These are phyloP conservation scores for Dipus sagitta DNA, from an alignment of 2,797 vertebrate species.

Conservation along the genomic window DNA sequence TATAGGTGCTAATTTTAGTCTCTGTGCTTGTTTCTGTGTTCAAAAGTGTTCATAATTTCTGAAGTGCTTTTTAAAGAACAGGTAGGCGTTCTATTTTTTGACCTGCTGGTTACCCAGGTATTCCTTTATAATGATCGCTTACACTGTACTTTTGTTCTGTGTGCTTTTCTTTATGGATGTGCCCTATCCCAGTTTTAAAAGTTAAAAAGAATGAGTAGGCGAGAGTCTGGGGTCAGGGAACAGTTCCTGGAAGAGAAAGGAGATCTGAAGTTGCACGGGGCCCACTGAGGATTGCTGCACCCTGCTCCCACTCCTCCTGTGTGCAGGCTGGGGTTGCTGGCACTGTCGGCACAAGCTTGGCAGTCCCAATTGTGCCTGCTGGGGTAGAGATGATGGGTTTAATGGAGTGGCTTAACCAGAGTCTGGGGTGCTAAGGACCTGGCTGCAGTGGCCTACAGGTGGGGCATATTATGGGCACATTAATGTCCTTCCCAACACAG, in stretches of 20 bases:
- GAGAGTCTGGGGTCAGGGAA: neutral
- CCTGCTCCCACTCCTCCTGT: neutral
- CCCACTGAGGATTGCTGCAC: neutral
- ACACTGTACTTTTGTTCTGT: neutral
- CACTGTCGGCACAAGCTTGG: too few relatives aligned
- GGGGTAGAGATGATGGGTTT: neutral
- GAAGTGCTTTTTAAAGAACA: constrained; percentile 49
- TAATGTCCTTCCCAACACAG: too few relatives aligned
- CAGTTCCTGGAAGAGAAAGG: neutral
- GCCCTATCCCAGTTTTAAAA: constrained; percentile 42
- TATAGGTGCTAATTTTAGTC: constrained; percentile 32
- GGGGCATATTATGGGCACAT: too few relatives aligned
- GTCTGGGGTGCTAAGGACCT: too few relatives aligned
- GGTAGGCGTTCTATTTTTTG: neutral
- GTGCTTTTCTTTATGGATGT: constrained; percentile 39
- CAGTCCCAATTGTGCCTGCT: too few relatives aligned
- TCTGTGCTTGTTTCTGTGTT: neutral
- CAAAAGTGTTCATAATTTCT: neutral
- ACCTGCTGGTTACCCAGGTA: constrained; percentile 3
- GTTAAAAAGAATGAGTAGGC: constrained; percentile 18
- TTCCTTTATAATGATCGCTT: neutral
- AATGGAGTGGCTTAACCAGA: neutral
- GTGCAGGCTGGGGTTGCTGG: too few relatives aligned
- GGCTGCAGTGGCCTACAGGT: too few relatives aligned
- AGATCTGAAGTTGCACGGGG: neutral